Evolutionary conservation across 2,797 vertebrate species (phyloP).

Genomic region (Alcedo atthis): DNA sequence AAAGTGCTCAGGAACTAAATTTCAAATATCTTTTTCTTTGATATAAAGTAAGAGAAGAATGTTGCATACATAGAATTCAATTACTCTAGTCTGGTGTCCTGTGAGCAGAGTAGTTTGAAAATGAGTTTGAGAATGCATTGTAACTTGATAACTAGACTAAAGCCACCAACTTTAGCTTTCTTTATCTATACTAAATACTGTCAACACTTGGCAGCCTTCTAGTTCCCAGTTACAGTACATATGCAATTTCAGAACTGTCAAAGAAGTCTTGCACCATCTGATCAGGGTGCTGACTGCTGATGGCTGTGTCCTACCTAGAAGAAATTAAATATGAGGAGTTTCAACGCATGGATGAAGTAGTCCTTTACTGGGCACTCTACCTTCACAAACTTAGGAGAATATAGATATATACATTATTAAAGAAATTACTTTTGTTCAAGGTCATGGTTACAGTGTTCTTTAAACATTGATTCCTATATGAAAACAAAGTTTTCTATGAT

Average conservation of each 20-base stretch:
- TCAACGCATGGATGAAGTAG: background rate
- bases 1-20: background rate
- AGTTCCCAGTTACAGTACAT: background rate
- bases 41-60: background rate
- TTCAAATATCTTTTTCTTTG: background rate
- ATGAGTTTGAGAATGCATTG: background rate
- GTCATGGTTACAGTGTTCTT: background rate
- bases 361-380: background rate
- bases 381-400: background rate
- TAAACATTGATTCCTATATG: background rate
- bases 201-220: background rate
- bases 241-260: background rate
- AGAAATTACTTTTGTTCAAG: background rate
- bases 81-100: background rate
- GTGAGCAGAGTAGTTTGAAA: background rate
- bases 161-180: background rate
- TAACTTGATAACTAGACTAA: background rate
- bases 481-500: background rate
- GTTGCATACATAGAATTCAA: background rate
- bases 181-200: background rate
- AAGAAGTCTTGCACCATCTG: background rate
- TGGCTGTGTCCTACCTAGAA: background rate
- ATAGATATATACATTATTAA: background rate
- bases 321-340: background rate
- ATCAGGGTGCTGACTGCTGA: background rate